A percentile compares a stretch with the other conserved stretches of the same genome.
Evolutionary conservation across 2,888 invertebrate genomes (phyloP).

Genomic region (Aporophyla nigra): DNA sequence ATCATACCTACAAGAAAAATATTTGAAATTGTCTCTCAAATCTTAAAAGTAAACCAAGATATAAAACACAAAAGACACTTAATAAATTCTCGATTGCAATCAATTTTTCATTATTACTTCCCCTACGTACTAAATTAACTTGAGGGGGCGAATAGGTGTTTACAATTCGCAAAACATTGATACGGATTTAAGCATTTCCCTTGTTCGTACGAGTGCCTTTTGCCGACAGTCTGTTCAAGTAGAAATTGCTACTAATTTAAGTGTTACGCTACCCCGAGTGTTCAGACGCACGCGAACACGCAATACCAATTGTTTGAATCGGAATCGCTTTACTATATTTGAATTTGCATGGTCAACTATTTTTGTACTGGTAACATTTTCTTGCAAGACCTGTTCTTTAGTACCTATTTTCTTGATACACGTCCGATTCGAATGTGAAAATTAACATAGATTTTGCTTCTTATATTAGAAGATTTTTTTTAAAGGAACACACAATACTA

Average conservation of each 20-base stretch:
- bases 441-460: conserved; percentile 6
- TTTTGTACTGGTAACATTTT: conserved; percentile 7
- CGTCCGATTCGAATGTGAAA: background rate
- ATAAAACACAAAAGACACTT: conserved; percentile 17
- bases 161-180: conserved; percentile 76
- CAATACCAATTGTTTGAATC: conserved; percentile 74
- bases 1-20: background rate
- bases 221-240: conserved; percentile 83
- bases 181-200: conserved; percentile 85
- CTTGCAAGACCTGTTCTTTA: background rate
- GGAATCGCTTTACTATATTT: conserved; percentile 59
- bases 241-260: conserved; percentile 90
- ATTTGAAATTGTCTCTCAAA: background rate
- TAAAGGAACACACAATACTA: conserved; percentile 82
- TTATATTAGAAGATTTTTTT: too few species aligned
- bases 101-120: conserved; percentile 50
- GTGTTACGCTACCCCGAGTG: conserved; percentile 86
- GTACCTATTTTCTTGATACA: background rate
- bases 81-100: conserved; percentile 54
- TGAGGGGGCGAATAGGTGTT: conserved; percentile 67
- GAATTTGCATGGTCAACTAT: conserved; percentile 44
- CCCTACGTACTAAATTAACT: conserved; percentile 61
- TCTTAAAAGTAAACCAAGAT: background rate
- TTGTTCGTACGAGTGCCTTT: conserved; percentile 83
- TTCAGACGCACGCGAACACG: conserved; percentile 88